Evolutionary conservation across 2,888 invertebrate genomes (phyloP), one percentile per base, ranked within the genome.

Genomic region (Microdon myrmicae): DNA sequence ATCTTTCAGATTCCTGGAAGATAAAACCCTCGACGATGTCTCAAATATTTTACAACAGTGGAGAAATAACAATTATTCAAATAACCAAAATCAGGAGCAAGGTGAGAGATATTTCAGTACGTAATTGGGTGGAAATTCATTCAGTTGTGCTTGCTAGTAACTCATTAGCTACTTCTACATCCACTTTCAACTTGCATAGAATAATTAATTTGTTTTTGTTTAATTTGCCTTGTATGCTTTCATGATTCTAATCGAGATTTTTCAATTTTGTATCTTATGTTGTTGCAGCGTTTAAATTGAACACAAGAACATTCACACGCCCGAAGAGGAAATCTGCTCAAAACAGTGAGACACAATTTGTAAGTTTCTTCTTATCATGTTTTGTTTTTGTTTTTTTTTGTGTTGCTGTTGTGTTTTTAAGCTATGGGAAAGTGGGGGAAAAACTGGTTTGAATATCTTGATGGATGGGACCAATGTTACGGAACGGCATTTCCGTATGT

Each of bases 251-350:
- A 64, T 64, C 41, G 23, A 56, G 25, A 31, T 10, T 48, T 31
- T 32, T 20, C 28, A 23, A 34, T 56, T 55, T 31, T 28, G n/a
- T n/a, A n/a, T n/a, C n/a, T 35, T 25, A 20, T 48, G 16, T 38
- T 17, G 55, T 68, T 69, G 34, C 68, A 79, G 79, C 72, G 39
- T 73, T 74, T 66, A 78, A 77, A 71, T 68, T 75, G 54, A 79
- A 79, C 61, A 77, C 79, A 39, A 75, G 78, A 72, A 80, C 80
- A 54, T 80, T 79, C 59, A 80, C 80, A 55, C 73, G 80, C 41
- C 77, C 80, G 10, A 79, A 78, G 68, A 73, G 77, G 53, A 75
- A 75, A 70, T 68, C 71, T 37, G 70, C 72, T 60, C 73, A 74
- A 69, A 77, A 74, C 71, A 71, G 75, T 67, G 78, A 79, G 41